Evolutionary conservation across 2,113 vertebrate genomes (phyloP).

Genomic region (Coracopsis vasa): DNA sequence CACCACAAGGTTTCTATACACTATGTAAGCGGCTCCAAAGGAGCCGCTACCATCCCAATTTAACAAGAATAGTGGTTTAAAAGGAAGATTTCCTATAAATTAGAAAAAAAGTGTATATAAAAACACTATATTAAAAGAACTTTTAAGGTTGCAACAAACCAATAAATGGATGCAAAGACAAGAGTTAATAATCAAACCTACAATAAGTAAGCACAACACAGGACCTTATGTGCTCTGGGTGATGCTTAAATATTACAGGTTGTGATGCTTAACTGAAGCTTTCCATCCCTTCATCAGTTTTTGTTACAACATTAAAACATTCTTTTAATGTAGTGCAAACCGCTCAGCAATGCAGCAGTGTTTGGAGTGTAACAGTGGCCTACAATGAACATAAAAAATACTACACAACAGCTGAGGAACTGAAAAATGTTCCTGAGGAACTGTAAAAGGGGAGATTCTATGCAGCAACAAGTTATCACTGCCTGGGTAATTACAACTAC

Average conservation of each 20-base stretch:
- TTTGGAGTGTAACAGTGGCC: not conserved
- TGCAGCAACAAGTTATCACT: not conserved
- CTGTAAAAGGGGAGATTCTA: not conserved
- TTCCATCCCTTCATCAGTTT: constrained; percentile 47
- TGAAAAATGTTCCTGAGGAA: not conserved
- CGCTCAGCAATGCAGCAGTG: not conserved
- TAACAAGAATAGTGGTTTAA: constrained; percentile 62
- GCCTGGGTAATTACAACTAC: not conserved
- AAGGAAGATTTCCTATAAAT: constrained; percentile 61
- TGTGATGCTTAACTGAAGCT: constrained; percentile 14
- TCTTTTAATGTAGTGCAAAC: constrained; percentile 60
- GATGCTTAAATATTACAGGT: constrained; percentile 55
- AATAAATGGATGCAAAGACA: constrained; percentile 59
- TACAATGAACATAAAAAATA: not conserved
- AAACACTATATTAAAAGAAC: constrained; percentile 66
- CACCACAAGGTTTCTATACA: constrained; percentile 59
- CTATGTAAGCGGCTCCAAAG: constrained; percentile 50
- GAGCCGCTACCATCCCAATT: constrained; percentile 49
- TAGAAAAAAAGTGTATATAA: constrained; percentile 69
- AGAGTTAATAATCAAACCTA: constrained; percentile 52
- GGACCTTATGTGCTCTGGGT: not conserved
- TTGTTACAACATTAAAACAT: constrained; percentile 54
- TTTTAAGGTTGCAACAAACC: constrained; percentile 61
- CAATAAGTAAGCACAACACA: constrained; percentile 54
- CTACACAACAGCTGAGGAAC: not conserved